phyloP scores from a whole-genome alignment of 2,113 vertebrate genomes.

The Solea senegalensis region DNA sequence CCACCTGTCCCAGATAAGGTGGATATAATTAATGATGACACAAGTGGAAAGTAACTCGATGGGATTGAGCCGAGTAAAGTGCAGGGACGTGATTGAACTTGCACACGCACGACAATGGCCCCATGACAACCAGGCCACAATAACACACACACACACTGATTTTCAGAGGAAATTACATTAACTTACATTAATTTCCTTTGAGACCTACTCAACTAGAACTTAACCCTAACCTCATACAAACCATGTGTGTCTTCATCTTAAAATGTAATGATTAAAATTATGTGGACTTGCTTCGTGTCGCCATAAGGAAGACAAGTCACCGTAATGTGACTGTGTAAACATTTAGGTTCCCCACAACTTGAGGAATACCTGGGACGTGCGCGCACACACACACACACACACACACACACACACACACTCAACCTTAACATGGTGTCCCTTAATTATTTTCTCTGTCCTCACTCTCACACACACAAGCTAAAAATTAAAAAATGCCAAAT shows the following conservation, averaged over 20 bases:
- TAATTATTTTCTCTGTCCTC: constrained; percentile 39
- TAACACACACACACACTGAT: neutral
- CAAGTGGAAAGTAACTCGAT: constrained; percentile 54
- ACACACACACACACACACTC: constrained; percentile 6
- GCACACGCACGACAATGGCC: constrained; percentile 24
- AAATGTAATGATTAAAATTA: too few species aligned
- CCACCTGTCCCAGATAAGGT: constrained; percentile 62
- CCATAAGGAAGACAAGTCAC: too few species aligned
- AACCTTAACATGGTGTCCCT: constrained; percentile 27
- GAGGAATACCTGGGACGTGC: too few species aligned
- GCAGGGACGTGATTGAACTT: constrained; percentile 12
- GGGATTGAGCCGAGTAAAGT: constrained; percentile 48
- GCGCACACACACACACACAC: neutral
- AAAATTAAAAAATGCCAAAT: constrained; percentile 41
- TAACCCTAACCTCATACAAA: too few species aligned
- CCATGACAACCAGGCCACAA: constrained; percentile 44
- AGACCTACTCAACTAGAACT: too few species aligned
- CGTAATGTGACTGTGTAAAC: too few species aligned
- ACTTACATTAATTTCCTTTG: too few species aligned
- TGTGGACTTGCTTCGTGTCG: too few species aligned
- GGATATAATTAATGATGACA: constrained; percentile 70
- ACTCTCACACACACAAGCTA: constrained; percentile 18
- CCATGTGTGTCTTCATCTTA: too few species aligned
- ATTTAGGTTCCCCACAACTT: too few species aligned
- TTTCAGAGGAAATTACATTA: too few species aligned